phyloP scores from a whole-genome alignment of 1,140 invertebrate species.

The Aphaenogaster floridana region DNA sequence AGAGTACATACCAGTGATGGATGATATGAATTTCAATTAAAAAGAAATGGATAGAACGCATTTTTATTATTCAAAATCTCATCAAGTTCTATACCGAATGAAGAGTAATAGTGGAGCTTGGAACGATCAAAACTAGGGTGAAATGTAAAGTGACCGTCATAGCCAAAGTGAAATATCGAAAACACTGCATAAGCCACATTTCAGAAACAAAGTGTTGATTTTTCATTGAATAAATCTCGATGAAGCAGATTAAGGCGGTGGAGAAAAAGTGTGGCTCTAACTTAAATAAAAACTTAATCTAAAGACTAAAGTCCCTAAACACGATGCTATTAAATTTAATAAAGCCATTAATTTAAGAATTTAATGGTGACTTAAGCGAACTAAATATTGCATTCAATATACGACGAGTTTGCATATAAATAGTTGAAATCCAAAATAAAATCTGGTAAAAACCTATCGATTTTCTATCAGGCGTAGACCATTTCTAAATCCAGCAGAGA shows the following conservation, averaged over 20 bases:
- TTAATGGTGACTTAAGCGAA: conserved; percentile 76
- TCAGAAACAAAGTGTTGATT: conserved; percentile 77
- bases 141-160: conserved; percentile 79
- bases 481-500: conserved; percentile 56
- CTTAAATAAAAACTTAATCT: conserved; percentile 73
- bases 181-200: conserved; percentile 85
- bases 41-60: conserved; percentile 55
- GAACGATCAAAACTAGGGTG: conserved; percentile 72
- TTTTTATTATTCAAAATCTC: conserved; percentile 57
- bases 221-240: conserved; percentile 69
- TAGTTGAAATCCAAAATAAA: conserved; percentile 25
- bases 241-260: conserved; percentile 80
- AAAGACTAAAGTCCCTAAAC: conserved; percentile 75
- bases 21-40: conserved; percentile 73
- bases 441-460: conserved; percentile 33
- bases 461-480: conserved; percentile 67
- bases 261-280: conserved; percentile 68
- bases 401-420: conserved; percentile 64
- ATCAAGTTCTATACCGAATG: conserved; percentile 67
- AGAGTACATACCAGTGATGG: conserved; percentile 60
- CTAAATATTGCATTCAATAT: conserved; percentile 80
- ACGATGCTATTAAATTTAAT: conserved; percentile 79
- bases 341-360: conserved; percentile 75
- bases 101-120: conserved; percentile 63
- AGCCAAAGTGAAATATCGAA: conserved; percentile 79